A percentile compares a stretch with the other conserved stretches of the same genome.
These are phyloP conservation scores for Decapterus maruadsi DNA, from an alignment of 2,797 vertebrate genomes.

Conservation along the genomic window DNA sequence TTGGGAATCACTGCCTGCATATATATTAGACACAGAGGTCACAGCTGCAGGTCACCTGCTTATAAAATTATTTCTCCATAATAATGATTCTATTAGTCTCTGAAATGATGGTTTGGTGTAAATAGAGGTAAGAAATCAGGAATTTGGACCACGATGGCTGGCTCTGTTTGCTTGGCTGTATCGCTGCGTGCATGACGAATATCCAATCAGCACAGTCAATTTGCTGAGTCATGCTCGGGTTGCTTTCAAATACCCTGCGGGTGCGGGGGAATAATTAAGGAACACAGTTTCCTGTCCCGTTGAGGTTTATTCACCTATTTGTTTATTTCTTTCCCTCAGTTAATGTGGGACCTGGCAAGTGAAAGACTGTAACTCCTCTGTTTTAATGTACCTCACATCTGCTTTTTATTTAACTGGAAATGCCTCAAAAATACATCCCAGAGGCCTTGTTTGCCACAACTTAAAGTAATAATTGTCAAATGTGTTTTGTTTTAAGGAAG, in stretches of 20 bases:
- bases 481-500: conserved; percentile 27
- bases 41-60: conserved; percentile 4
- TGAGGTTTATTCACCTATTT: conserved; percentile 74
- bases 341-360: conserved; percentile 55
- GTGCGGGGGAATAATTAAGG: conserved; percentile 80
- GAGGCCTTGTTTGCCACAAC: conserved; percentile 45
- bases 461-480: conserved; percentile 47
- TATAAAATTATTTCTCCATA: not conserved
- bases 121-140: conserved; percentile 47
- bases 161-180: conserved; percentile 58
- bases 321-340: conserved; percentile 71
- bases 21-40: not conserved
- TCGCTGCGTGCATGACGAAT: conserved; percentile 77
- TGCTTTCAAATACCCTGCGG: conserved; percentile 81
- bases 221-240: conserved; percentile 85
- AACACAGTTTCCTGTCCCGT: conserved; percentile 62
- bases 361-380: conserved; percentile 32
- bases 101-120: conserved; percentile 36
- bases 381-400: conserved; percentile 55
- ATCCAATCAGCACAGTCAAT: conserved; percentile 84
- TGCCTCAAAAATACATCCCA: conserved; percentile 35
- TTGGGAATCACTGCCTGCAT: not conserved
- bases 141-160: conserved; percentile 49
- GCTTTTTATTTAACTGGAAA: conserved; percentile 47
- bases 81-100: conserved; percentile 28